A percentile compares a stretch with the other conserved stretches of the same genome.
phyloP scores from a whole-genome alignment of 64 coral and sea anemone species.

The Actinia tenebrosa region DNA sequence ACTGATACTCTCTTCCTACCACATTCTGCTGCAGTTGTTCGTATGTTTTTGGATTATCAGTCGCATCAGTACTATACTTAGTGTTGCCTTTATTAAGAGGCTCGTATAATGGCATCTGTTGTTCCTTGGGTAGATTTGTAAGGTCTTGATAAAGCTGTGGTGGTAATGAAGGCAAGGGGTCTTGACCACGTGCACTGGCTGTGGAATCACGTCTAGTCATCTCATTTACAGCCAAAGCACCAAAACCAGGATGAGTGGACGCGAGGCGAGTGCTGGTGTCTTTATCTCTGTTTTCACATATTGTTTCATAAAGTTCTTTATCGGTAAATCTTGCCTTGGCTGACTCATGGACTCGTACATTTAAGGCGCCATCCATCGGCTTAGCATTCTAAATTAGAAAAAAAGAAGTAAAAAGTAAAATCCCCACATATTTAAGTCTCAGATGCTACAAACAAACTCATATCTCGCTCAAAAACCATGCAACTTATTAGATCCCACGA shows the following conservation, averaged over 20 bases:
- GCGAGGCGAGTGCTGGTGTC: neutral
- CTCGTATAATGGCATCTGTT: neutral
- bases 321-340: neutral
- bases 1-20: neutral
- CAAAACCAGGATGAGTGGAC: neutral
- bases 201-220: neutral
- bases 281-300: neutral
- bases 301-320: slow-evolving; percentile 1
- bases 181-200: neutral
- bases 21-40: neutral
- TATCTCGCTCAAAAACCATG: too few relatives aligned
- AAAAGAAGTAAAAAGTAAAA: neutral
- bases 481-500: too few relatives aligned
- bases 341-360: neutral
- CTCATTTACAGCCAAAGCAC: neutral
- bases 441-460: too few relatives aligned
- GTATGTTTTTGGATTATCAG: neutral
- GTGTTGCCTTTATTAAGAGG: neutral
- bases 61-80: neutral
- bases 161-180: neutral
- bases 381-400: neutral
- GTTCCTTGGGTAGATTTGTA: neutral
- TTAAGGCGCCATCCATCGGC: neutral
- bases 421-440: too few relatives aligned
- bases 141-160: neutral